Evolutionary conservation across 2,113 vertebrate genomes (phyloP).

Genomic region (Athene noctua): DNA sequence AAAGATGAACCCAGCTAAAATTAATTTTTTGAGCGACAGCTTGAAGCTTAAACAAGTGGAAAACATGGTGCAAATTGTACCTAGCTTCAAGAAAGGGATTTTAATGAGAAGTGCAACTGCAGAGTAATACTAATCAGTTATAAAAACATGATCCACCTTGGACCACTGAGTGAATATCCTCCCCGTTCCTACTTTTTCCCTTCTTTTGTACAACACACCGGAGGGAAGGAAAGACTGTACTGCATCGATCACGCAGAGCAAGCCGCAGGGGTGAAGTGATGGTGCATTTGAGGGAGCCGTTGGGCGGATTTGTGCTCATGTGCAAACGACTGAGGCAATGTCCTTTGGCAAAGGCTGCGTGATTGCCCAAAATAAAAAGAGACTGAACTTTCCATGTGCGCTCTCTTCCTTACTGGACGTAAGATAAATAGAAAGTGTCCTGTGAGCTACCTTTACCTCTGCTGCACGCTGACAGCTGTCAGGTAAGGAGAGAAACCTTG

Average conservation of each 20-base stretch:
- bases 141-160: neutral
- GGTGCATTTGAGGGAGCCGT: neutral
- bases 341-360: neutral
- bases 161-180: neutral
- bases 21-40: conserved; percentile 57
- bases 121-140: conserved; percentile 28
- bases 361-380: neutral
- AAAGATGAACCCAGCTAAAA: conserved; percentile 58
- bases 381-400: neutral
- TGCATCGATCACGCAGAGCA: neutral
- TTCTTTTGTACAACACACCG: neutral
- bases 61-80: conserved; percentile 50
- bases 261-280: neutral
- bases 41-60: conserved; percentile 54
- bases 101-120: conserved; percentile 43
- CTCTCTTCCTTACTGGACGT: neutral
- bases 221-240: neutral
- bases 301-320: neutral
- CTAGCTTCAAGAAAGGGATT: conserved; percentile 24
- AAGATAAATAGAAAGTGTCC: neutral
- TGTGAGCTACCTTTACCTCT: neutral
- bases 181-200: neutral
- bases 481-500: neutral
- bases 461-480: neutral
- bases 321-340: neutral